These are phyloP conservation scores for Coilia nasus DNA, from an alignment of 2,797 vertebrate genomes.

Conservation along the genomic window DNA sequence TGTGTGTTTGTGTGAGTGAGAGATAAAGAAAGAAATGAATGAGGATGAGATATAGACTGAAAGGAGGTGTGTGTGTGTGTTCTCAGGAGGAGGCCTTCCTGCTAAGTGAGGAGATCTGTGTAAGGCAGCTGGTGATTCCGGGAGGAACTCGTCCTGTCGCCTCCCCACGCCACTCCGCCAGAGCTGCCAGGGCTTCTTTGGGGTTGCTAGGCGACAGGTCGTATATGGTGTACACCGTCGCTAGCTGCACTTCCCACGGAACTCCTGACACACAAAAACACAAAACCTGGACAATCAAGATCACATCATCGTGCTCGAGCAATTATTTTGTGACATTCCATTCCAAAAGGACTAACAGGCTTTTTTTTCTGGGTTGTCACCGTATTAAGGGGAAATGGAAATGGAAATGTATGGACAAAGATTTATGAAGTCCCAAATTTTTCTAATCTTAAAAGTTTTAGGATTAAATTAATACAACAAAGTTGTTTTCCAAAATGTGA, in stretches of 20 bases:
- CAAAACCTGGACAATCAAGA: slow-evolving; percentile 23
- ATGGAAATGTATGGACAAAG: too few relatives aligned
- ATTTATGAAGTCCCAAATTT: too few relatives aligned
- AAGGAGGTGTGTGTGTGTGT: slow-evolving; percentile 30
- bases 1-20: not conserved
- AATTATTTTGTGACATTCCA: too few relatives aligned
- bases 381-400: too few relatives aligned
- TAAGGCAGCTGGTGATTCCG: slow-evolving; percentile 79
- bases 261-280: slow-evolving; percentile 73
- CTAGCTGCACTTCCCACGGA: slow-evolving; percentile 90
- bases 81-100: not conserved
- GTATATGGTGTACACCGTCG: slow-evolving; percentile 86
- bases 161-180: slow-evolving; percentile 82
- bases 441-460: too few relatives aligned
- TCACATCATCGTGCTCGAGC: too few relatives aligned
- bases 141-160: slow-evolving; percentile 70
- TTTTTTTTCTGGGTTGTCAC: too few relatives aligned
- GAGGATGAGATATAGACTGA: not conserved
- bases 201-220: slow-evolving; percentile 90
- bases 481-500: too few relatives aligned
- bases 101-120: slow-evolving; percentile 73
- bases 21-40: not conserved
- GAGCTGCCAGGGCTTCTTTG: slow-evolving; percentile 76
- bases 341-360: too few relatives aligned
- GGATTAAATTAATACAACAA: too few relatives aligned